Evolutionary conservation across 2,113 vertebrate genomes (phyloP), one percentile per base, ranked within the genome.

Genomic region (Nansenia antarctica): DNA sequence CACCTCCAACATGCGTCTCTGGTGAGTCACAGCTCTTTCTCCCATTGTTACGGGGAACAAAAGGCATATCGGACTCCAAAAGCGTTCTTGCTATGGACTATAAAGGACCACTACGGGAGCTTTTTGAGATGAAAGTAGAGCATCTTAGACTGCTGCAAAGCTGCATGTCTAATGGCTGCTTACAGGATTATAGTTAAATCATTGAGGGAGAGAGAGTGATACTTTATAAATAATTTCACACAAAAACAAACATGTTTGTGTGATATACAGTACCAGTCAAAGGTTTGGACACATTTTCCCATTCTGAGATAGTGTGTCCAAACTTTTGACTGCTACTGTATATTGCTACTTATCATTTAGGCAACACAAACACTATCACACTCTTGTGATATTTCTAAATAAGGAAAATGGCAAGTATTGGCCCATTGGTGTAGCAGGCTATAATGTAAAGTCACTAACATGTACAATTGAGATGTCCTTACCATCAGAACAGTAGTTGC

Each of bases 401-500:
- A 37, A 37, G 35, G 35, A 37, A 37, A 37, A 37, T 11, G 35
- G 5, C 11, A 37, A 37, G 35, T 37, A 37, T 37, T 11, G 11
- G 35, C 5, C 35, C 35, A 11, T 37, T 5, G 35, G 11, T 49
- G 45, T 49, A n/a, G 45, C 45, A 49, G 45, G n/a, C 15, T 20
- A 47, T 20, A n/a, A 3, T 5, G 20, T 54, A 26, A 54, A 54
- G 9, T 24, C 9, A 54, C 11, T 49, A 6, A 54, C 24, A 9
- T 54, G 20, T 9, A 52, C 22, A 22, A 54, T 54, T 24, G 12
- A 9, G 22, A 14, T 3, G 4, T 11, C 86, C 93, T 92, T 77
- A 95, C 94, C 90, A 61, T 94, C 91, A 9, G 93, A 91, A 77
- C 94, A 95, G 85, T 95, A 94, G 77, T 93, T 91, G 32, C 93